These are phyloP conservation scores for Phoebastria nigripes DNA, from an alignment of 2,797 vertebrate species.

Conservation along the genomic window DNA sequence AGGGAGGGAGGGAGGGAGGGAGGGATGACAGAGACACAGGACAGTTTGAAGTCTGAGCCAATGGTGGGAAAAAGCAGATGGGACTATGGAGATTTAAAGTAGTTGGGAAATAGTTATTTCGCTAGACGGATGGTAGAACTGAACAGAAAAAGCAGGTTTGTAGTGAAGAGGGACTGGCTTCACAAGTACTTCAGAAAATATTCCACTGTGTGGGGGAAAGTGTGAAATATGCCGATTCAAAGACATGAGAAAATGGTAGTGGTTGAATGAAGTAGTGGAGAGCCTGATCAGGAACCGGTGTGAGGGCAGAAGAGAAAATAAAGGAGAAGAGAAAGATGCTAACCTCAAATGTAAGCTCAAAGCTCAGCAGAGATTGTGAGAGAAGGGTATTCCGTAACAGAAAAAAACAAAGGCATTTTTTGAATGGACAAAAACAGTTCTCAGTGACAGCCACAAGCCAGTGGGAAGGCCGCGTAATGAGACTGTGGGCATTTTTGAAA, in stretches of 20 bases:
- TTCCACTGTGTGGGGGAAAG: not conserved
- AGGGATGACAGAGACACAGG: not conserved
- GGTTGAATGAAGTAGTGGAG: not conserved
- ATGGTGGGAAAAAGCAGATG: not conserved
- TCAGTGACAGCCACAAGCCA: not conserved
- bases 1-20: not conserved
- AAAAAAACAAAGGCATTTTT: fast-evolving
- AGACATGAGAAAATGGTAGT: not conserved
- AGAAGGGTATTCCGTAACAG: not conserved
- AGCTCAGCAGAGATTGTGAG: not conserved
- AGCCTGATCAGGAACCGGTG: not conserved
- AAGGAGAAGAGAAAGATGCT: not conserved
- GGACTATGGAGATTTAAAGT: not conserved
- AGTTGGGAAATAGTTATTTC: not conserved
- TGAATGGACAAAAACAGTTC: fast-evolving
- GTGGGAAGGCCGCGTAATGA: not conserved
- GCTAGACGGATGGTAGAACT: not conserved
- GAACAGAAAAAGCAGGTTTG: not conserved
- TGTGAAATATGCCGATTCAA: not conserved
- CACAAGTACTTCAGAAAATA: not conserved
- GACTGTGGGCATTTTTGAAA: not conserved
- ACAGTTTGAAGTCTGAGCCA: not conserved
- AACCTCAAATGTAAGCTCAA: not conserved
- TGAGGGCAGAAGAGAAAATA: not conserved
- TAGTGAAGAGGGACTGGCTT: not conserved